These are phyloP conservation scores for Calephelis perditalis DNA, from an alignment of 2,888 invertebrate species.

Conservation along the genomic window DNA sequence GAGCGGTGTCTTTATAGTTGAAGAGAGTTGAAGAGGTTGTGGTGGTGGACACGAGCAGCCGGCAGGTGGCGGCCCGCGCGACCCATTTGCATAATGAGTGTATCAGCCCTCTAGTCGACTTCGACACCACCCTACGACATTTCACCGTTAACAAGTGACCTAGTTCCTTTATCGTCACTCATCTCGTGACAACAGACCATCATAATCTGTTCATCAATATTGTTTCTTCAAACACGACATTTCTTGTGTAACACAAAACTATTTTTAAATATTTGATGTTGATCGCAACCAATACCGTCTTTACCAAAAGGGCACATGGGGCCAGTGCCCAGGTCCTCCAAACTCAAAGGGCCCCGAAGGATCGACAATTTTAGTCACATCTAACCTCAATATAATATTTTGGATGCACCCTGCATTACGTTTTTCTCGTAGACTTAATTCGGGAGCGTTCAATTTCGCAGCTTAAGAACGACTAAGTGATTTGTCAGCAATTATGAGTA, in stretches of 20 bases:
- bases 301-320: no score
- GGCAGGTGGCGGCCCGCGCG: conserved; percentile 32
- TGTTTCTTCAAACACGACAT: not conserved
- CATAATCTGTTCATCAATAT: conserved; percentile 21
- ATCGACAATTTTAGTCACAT: no score
- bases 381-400: no score
- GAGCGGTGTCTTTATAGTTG: conserved; percentile 2
- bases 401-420: no score
- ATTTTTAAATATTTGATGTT: no score
- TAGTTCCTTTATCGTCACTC: conserved; percentile 44
- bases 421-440: no score
- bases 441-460: no score
- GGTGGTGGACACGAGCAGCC: conserved; percentile 6
- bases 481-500: no score
- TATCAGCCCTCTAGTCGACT: conserved; percentile 33
- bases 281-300: no score
- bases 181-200: conserved; percentile 32
- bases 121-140: conserved; percentile 29
- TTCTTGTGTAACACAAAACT: not conserved
- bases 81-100: conserved; percentile 63
- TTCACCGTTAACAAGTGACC: conserved; percentile 41
- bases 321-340: no score
- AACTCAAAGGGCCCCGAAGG: no score
- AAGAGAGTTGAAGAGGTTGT: conserved; percentile 15
- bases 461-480: no score